A percentile compares a stretch with the other conserved stretches of the same genome.
phyloP scores from a whole-genome alignment of 2,888 invertebrate genomes.

The Latrodectus hesperus region DNA sequence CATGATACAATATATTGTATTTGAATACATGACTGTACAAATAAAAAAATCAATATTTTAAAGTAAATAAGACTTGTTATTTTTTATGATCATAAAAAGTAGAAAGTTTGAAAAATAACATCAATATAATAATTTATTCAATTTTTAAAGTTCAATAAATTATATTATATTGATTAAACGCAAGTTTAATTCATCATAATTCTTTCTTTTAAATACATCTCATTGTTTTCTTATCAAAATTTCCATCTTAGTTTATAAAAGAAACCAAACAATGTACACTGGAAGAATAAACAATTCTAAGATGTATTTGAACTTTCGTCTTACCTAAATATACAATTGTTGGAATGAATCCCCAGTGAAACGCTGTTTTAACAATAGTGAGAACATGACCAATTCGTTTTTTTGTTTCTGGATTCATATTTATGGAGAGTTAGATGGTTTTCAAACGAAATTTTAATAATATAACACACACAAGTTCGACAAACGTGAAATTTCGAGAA shows the following conservation, averaged over 20 bases:
- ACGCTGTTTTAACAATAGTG: slow-evolving; percentile 79
- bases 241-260: not conserved
- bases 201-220: not conserved
- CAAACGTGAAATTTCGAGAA: not conserved
- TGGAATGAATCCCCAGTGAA: slow-evolving; percentile 84
- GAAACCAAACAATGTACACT: not conserved
- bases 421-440: not conserved
- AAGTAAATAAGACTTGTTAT: no score
- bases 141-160: not conserved
- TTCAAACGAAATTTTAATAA: not conserved
- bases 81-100: no score
- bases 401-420: slow-evolving; percentile 78
- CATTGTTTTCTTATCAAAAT: not conserved
- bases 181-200: not conserved
- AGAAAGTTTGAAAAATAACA: no score
- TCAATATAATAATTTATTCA: no score
- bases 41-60: no score
- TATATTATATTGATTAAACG: no score
- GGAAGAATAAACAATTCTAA: no score
- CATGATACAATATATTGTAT: no score
- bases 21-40: no score
- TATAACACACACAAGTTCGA: not conserved
- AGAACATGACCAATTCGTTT: slow-evolving; percentile 80
- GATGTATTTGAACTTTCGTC: not conserved
- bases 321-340: slow-evolving; percentile 81